Conservation (phyloP, 1,140 invertebrate genomes). For the Halictus rubicundus region DNA sequence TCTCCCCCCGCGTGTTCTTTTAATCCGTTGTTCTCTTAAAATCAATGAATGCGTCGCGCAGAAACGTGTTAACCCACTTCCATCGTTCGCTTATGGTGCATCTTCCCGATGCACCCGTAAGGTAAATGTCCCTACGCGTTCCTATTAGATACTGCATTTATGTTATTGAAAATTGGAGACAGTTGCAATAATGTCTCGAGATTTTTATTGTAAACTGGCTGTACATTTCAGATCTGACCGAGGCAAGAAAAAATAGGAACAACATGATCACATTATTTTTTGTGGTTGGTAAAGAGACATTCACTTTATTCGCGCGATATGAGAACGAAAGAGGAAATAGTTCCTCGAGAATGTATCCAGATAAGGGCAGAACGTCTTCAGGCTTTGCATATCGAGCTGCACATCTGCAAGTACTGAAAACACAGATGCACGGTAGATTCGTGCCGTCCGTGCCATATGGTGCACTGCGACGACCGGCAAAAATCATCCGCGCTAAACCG, state of each 20-base stretch:
- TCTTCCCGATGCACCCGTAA: no score
- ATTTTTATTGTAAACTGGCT: no score
- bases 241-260: no score
- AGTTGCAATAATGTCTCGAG: no score
- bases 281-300: no score
- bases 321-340: not conserved
- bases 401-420: not conserved
- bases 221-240: no score
- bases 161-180: no score
- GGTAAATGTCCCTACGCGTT: no score
- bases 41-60: not conserved
- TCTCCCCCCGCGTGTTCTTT: not conserved
- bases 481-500: no score
- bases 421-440: not conserved
- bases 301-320: not conserved
- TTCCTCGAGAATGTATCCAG: not conserved
- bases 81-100: not conserved
- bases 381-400: not conserved
- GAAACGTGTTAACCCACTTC: slow-evolving; percentile 6
- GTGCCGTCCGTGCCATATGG: not conserved
- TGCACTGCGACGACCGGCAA: not conserved
- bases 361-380: not conserved
- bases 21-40: not conserved
- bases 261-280: no score
- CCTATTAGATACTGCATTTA: no score